Conservation (phyloP, 2,888 invertebrate species). For the Trachelus stipa region DNA sequence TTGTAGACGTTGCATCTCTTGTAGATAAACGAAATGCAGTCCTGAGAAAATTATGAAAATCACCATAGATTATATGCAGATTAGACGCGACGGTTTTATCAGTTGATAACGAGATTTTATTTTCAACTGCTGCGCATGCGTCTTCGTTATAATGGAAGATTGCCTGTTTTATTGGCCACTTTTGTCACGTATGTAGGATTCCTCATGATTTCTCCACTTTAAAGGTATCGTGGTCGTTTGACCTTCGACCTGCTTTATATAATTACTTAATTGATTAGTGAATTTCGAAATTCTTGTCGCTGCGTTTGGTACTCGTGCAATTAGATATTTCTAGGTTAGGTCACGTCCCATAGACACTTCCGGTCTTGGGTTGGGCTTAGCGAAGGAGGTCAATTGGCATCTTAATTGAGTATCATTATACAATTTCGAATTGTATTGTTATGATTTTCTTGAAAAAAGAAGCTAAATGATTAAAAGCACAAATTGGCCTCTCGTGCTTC, state of each 20-base stretch:
- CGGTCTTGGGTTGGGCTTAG: slow-evolving; percentile 15
- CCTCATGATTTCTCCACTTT: background rate
- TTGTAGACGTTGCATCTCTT: background rate
- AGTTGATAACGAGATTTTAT: too few species aligned
- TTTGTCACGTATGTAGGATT: background rate
- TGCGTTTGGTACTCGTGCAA: background rate
- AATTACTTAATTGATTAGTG: background rate
- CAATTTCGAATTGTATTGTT: background rate
- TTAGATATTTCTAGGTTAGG: slow-evolving; percentile 13
- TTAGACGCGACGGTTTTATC: too few species aligned
- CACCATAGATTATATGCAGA: background rate
- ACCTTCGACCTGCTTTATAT: background rate
- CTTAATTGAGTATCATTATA: background rate
- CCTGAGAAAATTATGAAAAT: background rate
- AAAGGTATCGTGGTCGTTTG: background rate
- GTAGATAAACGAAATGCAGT: background rate
- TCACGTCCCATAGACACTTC: slow-evolving; percentile 15
- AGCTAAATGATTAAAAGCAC: background rate
- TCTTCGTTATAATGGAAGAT: background rate
- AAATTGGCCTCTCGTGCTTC: background rate
- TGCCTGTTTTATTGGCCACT: too few species aligned
- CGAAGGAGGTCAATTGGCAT: slow-evolving; percentile 17
- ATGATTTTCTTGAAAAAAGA: background rate
- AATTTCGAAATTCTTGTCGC: background rate
- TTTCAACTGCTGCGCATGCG: background rate